Evolutionary conservation across 2,113 vertebrate genomes (phyloP).

Genomic region (Edolisoma coerulescens): DNA sequence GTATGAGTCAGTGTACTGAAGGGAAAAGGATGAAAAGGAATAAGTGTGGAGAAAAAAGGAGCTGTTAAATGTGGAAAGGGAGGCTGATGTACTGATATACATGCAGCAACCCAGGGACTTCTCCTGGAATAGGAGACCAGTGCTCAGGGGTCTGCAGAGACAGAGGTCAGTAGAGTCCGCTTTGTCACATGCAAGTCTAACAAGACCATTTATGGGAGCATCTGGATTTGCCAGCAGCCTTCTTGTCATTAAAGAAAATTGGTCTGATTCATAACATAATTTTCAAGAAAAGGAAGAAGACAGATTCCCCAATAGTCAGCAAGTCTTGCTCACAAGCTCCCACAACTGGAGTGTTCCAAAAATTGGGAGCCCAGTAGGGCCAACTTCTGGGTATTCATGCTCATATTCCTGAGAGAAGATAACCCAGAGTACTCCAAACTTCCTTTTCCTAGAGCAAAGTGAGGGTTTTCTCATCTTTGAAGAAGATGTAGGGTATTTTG

Average conservation of each 20-base stretch:
- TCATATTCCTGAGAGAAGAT: no score
- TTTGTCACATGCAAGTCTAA: neutral
- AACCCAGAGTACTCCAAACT: no score
- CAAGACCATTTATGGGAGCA: neutral
- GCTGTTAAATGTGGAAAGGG: neutral
- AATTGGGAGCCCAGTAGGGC: no score
- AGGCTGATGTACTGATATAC: rapidly evolving
- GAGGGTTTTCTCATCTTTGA: no score
- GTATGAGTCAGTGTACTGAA: neutral
- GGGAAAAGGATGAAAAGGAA: neutral
- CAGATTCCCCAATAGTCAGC: neutral
- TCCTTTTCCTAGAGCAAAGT: no score
- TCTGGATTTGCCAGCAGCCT: neutral
- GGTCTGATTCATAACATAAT: neutral
- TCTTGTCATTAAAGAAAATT: neutral
- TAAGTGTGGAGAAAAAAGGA: neutral
- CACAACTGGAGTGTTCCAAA: neutral
- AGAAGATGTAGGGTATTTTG: no score
- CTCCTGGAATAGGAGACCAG: neutral
- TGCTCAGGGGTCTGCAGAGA: neutral
- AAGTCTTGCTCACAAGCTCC: neutral
- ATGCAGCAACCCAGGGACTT: neutral
- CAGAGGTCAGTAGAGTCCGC: rapidly evolving
- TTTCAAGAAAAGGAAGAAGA: neutral
- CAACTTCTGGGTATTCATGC: no score